Evolutionary conservation across 2,797 vertebrate species (phyloP).

Genomic region (Lerista edwardsae): DNA sequence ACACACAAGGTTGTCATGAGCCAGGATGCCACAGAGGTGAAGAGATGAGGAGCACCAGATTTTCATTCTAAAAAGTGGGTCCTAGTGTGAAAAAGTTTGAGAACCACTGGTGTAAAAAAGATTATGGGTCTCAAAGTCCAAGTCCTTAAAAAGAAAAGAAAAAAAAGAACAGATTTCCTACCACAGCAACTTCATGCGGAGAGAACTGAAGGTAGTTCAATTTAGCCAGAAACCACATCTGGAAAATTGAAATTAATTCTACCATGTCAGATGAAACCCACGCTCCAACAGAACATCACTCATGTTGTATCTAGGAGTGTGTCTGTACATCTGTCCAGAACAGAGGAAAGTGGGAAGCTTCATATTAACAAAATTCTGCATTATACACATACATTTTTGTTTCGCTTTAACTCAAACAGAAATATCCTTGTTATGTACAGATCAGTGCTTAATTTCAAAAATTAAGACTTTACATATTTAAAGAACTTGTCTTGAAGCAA

Average conservation of each 20-base stretch:
- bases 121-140: not conserved
- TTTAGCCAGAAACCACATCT: not conserved
- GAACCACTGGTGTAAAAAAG: not conserved
- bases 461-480: conserved; percentile 37
- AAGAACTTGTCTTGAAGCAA: conserved; percentile 69
- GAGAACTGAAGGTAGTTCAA: not conserved
- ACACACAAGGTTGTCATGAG: too few species aligned
- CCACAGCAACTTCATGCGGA: not conserved
- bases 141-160: not conserved
- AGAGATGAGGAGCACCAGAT: too few species aligned
- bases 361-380: conserved; percentile 33
- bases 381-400: conserved; percentile 35
- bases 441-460: conserved; percentile 7
- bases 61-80: too few species aligned
- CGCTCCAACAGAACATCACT: not conserved
- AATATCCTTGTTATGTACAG: conserved; percentile 8
- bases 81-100: too few species aligned
- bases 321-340: not conserved
- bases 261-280: not conserved
- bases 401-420: conserved; percentile 21
- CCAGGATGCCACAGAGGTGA: too few species aligned
- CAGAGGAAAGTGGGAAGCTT: conserved; percentile 30
- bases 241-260: not conserved
- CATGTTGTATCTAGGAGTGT: not conserved
- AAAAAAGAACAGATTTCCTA: not conserved